These are phyloP conservation scores for Ispidina picta DNA, from an alignment of 2,797 vertebrate genomes.

Conservation along the genomic window DNA sequence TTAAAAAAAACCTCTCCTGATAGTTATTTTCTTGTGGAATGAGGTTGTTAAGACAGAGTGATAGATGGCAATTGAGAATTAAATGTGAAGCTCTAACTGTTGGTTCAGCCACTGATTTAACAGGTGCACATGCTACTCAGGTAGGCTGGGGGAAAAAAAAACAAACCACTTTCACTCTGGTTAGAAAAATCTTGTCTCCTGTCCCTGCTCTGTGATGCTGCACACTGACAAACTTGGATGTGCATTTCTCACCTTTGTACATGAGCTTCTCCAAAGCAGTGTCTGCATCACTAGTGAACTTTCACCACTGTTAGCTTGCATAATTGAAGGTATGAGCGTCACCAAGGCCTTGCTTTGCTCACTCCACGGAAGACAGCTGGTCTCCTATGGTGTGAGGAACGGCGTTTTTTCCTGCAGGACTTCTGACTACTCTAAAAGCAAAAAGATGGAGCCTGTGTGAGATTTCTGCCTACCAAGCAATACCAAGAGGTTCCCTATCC, in stretches of 20 bases:
- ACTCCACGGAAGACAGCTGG: accelerated
- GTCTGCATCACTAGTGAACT: background rate
- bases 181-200: no score
- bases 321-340: accelerated
- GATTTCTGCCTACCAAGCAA: background rate
- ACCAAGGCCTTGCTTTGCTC: background rate
- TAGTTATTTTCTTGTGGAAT: background rate
- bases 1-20: background rate
- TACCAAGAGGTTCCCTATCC: accelerated
- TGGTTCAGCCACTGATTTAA: background rate
- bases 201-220: background rate
- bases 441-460: background rate
- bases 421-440: background rate
- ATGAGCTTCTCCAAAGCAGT: background rate
- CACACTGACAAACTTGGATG: background rate
- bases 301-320: background rate
- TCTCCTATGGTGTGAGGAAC: background rate
- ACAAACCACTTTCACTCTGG: no score
- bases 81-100: background rate
- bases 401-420: background rate
- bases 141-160: background rate
- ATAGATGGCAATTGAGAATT: background rate
- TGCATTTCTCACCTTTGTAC: background rate
- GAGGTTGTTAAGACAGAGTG: background rate
- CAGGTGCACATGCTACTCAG: background rate